Base-by-base conservation (phyloP, 2,888 invertebrate genomes). In the Thecocarcelia acutangulata region DNA sequence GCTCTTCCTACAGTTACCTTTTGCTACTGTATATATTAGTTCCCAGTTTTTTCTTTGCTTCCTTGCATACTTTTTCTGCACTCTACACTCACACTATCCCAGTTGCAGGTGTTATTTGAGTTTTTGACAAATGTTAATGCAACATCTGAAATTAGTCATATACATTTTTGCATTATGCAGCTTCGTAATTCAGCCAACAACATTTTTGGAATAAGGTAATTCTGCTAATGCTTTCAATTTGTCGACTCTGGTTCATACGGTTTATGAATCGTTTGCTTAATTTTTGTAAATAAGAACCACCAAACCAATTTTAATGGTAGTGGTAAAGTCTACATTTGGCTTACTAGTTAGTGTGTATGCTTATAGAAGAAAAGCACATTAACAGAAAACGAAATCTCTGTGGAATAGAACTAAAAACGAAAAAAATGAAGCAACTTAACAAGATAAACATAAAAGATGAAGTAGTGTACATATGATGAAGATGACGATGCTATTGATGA, bases 361-460 rank as follows among this genome's bases (percentile, higher is more conserved):
- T 68, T 42, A 54, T 40, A 28, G n/a, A 48, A 19, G 19, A 76
- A 61, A 73, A 68, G 64, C 73, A 80, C 69, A 73, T 63, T 66
- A 79, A 83, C 63, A 52, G 54, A 80, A 69, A 73, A 58, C 61
- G 40, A 79, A 81, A 77, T 69, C 73, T 77, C 77, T 77, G 59
- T 73, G 68, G 63, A 73, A 66, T 56, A 74, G 42, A 72, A 78
- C 28, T 24, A 21, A 68, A 19, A 8, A 59, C 3, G 3, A 78
- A 19, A 59, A 75, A 81, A 83, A 70, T 75, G 73, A 78, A 73
- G 78, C 78, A 73, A 68, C 70, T 75, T 66, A 83, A 81, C 80
- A 79, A 78, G 80, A 83, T 79, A 83, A 81, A 81, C 78, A 83
- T 76, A 80, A 63, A 56, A 77, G 66, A 79, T 79, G 66, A 73